phyloP scores from a whole-genome alignment of 2,113 vertebrate species.

The Vulpes lagopus region DNA sequence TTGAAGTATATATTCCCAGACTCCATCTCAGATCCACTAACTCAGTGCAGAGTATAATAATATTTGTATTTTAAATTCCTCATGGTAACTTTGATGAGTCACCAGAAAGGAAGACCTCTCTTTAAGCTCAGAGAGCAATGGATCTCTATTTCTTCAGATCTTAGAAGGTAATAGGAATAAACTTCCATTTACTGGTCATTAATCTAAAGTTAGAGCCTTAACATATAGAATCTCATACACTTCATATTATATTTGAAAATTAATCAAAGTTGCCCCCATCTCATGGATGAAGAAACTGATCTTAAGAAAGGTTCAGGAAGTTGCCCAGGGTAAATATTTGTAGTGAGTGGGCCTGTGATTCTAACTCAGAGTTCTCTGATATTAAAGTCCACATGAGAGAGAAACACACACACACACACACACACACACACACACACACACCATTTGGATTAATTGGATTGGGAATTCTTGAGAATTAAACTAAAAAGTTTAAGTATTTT shows the following conservation, averaged over 20 bases:
- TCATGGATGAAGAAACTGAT: background rate
- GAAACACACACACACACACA: background rate
- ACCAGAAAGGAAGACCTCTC: background rate
- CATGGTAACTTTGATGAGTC: background rate
- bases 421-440: background rate
- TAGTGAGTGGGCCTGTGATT: background rate
- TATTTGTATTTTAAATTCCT: background rate
- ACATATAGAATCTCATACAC: background rate
- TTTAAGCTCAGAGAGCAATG: background rate
- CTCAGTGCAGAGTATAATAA: background rate
- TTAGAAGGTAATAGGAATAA: background rate
- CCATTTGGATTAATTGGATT: background rate
- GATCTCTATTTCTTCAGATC: background rate
- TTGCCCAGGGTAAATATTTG: background rate
- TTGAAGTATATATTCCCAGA: background rate
- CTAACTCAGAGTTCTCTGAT: background rate
- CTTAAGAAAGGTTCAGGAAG: background rate
- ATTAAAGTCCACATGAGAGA: background rate
- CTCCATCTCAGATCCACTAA: background rate
- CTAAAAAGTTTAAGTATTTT: background rate
- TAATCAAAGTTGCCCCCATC: background rate
- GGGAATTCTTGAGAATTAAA: background rate
- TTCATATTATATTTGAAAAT: background rate
- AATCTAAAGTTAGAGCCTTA: background rate
- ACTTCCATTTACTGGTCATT: background rate